phyloP scores from a whole-genome alignment of 2,797 vertebrate genomes.

The Labroides dimidiatus region DNA sequence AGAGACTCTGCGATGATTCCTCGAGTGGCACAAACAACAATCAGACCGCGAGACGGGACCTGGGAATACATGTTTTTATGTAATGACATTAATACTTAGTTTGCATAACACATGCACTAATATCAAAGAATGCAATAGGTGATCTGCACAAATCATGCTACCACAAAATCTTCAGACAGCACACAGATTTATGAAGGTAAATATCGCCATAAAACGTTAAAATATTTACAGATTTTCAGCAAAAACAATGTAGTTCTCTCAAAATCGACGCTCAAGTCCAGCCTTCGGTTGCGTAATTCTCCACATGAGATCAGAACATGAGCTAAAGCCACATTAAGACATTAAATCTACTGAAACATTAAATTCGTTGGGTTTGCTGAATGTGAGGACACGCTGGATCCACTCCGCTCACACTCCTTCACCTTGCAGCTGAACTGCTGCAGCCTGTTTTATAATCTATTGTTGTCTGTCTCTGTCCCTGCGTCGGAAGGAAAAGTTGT shows the following conservation, averaged over 20 bases:
- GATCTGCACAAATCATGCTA: neutral
- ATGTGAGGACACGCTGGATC: neutral
- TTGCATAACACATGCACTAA: neutral
- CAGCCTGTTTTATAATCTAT: conserved; percentile 61
- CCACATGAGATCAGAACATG: neutral
- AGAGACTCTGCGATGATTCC: conserved; percentile 1
- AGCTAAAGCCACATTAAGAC: conserved; percentile 17
- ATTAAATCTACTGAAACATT: neutral
- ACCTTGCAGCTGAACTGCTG: conserved; percentile 48
- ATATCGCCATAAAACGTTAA: neutral
- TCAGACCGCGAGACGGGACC: too few relatives aligned
- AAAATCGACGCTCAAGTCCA: neutral
- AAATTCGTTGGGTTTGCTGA: conserved; percentile 5
- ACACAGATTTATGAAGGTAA: neutral
- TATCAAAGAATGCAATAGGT: neutral
- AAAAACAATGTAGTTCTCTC: neutral
- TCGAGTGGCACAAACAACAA: neutral
- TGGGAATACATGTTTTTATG: neutral
- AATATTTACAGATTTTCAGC: neutral
- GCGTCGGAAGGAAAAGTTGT: conserved; percentile 43
- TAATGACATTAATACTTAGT: neutral
- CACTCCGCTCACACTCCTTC: conserved; percentile 17
- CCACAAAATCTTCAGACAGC: neutral
- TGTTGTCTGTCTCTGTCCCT: conserved; percentile 46
- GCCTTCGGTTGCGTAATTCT: neutral